Conservation (phyloP, 1,140 invertebrate genomes). For the Pogonomyrmex barbatus region DNA sequence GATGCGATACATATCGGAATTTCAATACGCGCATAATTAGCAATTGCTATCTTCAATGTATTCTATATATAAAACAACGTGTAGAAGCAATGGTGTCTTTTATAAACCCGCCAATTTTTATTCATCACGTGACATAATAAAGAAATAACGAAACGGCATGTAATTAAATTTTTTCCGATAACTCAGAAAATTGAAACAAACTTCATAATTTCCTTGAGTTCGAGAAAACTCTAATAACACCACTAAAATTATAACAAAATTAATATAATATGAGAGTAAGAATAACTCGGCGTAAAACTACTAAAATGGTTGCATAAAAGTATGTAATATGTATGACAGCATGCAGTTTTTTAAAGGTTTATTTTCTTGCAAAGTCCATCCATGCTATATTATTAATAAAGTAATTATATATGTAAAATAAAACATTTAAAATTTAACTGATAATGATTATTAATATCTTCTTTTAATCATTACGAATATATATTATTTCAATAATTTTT, state of each 20-base stretch:
- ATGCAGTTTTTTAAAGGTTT: slow-evolving; percentile 16
- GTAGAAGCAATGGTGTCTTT: not conserved
- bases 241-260: not conserved
- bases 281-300: not conserved
- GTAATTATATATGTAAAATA: not conserved
- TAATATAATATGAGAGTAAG: not conserved
- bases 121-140: not conserved
- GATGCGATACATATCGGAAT: slow-evolving; percentile 59
- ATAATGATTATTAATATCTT: not conserved
- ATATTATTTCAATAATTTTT: not conserved
- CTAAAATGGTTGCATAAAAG: slow-evolving; percentile 11
- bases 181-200: slow-evolving; percentile 1
- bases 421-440: not conserved
- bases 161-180: slow-evolving; percentile 27
- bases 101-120: slow-evolving; percentile 2
- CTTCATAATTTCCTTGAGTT: not conserved
- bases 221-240: not conserved
- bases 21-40: slow-evolving; percentile 54
- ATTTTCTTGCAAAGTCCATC: not conserved
- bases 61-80: slow-evolving; percentile 21
- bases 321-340: not conserved
- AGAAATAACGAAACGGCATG: not conserved
- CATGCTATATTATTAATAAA: not conserved
- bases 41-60: slow-evolving; percentile 1
- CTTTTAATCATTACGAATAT: slow-evolving; percentile 3